Conservation (phyloP, 2,797 vertebrate genomes). For the Rhinogobio ventralis region DNA sequence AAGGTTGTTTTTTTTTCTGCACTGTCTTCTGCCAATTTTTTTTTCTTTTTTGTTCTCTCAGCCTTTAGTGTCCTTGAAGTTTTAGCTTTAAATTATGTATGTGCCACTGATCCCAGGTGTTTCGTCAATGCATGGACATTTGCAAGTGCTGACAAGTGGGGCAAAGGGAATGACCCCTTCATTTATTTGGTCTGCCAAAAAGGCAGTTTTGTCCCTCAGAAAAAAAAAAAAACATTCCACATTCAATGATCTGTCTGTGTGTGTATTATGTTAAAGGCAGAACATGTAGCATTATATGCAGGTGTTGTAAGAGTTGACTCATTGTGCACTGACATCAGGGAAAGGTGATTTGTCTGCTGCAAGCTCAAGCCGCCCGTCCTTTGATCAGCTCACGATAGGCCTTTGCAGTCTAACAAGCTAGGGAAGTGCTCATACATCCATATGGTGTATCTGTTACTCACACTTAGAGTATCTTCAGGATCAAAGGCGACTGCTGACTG, state of each 20-base stretch:
- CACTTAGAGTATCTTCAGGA: not conserved
- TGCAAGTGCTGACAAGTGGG: constrained; percentile 13
- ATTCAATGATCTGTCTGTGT: not conserved
- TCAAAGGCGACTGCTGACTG: not conserved
- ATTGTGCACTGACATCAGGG: constrained; percentile 46
- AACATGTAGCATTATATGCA: constrained; percentile 15
- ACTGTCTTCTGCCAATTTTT: not conserved
- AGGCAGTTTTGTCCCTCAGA: not conserved
- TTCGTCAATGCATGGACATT: constrained; percentile 18
- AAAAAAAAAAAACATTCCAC: not conserved
- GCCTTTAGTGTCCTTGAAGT: constrained; percentile 15
- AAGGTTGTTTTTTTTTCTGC: not conserved
- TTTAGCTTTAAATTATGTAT: constrained; percentile 22
- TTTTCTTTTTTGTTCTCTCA: not conserved
- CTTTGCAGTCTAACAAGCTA: constrained; percentile 3
- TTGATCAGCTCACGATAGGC: constrained; percentile 35
- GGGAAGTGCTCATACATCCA: constrained; percentile 16
- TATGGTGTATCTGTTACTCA: constrained; percentile 9
- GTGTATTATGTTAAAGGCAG: not conserved
- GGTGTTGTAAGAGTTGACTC: constrained; percentile 23
- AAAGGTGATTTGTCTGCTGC: constrained; percentile 25
- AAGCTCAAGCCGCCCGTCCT: not conserved
- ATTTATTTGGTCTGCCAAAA: constrained; percentile 10
- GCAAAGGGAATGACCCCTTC: constrained; percentile 2
- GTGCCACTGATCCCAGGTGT: constrained; percentile 22